Percentiles rank a stretch among this genome's conserved stretches.
Conservation (phyloP, 2,797 vertebrate species). For the Molothrus ater region DNA sequence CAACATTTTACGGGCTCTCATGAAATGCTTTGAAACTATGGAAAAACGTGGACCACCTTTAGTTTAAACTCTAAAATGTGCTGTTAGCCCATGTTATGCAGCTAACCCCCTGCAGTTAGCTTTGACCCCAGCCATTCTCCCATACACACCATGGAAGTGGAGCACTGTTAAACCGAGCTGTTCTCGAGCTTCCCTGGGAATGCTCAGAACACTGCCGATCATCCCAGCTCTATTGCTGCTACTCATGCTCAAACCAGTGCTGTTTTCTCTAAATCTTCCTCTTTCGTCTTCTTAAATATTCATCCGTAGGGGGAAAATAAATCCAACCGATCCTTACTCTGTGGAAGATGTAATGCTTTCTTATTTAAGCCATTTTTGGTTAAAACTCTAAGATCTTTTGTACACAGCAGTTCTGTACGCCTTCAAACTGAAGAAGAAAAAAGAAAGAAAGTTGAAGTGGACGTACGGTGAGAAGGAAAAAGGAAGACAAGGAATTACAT, state of each 20-base stretch:
- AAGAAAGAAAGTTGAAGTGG: background rate
- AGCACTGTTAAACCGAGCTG: background rate
- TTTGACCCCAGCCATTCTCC: background rate
- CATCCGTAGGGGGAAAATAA: background rate
- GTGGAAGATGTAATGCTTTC: background rate
- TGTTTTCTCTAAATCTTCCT: background rate
- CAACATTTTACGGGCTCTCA: background rate
- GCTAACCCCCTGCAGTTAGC: background rate
- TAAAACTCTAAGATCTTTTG: background rate
- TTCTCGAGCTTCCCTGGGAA: background rate
- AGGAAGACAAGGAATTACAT: background rate
- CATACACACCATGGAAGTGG: background rate
- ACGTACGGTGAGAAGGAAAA: background rate
- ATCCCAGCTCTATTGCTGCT: background rate
- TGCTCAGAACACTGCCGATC: background rate
- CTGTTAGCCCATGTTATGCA: background rate
- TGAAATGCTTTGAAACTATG: background rate
- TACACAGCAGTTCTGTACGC: fast-evolving
- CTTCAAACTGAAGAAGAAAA: background rate
- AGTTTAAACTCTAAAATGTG: background rate
- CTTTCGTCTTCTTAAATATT: background rate
- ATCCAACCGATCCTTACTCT: background rate
- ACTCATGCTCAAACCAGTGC: background rate
- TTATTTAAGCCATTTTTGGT: background rate
- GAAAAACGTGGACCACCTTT: background rate